These are phyloP conservation scores for Cerastis leucographa DNA, from an alignment of 2,888 invertebrate genomes.

Conservation along the genomic window DNA sequence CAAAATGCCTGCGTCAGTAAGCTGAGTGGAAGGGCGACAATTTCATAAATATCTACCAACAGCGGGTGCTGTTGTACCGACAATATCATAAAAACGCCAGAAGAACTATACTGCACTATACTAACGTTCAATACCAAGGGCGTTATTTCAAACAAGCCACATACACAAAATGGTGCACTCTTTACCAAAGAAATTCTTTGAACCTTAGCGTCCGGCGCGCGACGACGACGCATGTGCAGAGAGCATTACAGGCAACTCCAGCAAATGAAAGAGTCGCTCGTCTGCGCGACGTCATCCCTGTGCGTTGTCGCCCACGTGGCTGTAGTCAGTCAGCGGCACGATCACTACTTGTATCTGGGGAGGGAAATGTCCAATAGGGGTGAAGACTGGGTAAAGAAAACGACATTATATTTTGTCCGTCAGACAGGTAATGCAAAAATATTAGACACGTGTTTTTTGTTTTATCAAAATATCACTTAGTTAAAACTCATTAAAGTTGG, in stretches of 20 bases:
- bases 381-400: too few relatives aligned
- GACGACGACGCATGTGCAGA: not conserved
- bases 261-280: constrained; percentile 38
- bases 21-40: not conserved
- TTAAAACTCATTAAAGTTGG: too few relatives aligned
- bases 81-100: not conserved
- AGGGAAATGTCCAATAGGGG: not conserved
- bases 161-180: not conserved
- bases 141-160: constrained; percentile 7
- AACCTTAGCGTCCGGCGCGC: not conserved
- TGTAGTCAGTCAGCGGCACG: constrained; percentile 91
- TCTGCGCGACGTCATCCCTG: constrained; percentile 66
- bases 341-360: constrained; percentile 93
- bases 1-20: not conserved
- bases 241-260: constrained; percentile 32
- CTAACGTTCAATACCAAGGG: not conserved
- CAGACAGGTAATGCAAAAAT: too few relatives aligned
- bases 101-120: not conserved
- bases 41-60: not conserved
- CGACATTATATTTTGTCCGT: too few relatives aligned
- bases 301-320: constrained; percentile 78
- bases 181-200: not conserved
- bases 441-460: too few relatives aligned
- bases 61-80: too few relatives aligned
- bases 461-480: too few relatives aligned